Base-by-base conservation (phyloP, 2,113 vertebrate species). In the Aramus guarauna region DNA sequence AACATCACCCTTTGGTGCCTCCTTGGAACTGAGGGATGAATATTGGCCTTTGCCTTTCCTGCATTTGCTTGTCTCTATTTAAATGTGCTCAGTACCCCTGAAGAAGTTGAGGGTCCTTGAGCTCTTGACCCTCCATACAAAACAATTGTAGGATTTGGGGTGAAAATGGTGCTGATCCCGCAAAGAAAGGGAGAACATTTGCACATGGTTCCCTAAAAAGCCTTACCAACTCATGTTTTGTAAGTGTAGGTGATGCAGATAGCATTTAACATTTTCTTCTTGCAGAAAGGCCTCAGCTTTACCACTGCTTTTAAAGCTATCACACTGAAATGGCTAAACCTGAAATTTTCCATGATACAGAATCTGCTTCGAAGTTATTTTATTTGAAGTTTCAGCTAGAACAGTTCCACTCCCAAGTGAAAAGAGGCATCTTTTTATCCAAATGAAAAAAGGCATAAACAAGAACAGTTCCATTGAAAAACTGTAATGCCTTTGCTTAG, bases 311-410 rank as follows among this genome's bases (percentile, higher is more conserved):
- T 84, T 47, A 86, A 81, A 91, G 50, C 15, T 67, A 29, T 76
- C 72, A 39, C 56, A 64, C 37, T 85, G 52, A 87, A 89, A 81
- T 78, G 23, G 18, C 64, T 87, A 71, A 95, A 81, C 64, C 60
- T 80, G 62, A 89, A 68, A n/a, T 87, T 92, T 95, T 94, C 77
- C 87, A 60, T 95, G 30, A 78, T 20, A 74, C 9, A 56, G 9
- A 73, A 66, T 66, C 56, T 67, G 23, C 37, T 91, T 85, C 84
- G 78, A 69, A 81, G 84, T 60, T 4, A 63, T 72, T 92, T 94
- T 92, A 60, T 92, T 90, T 94, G 69, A 94, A 90, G 30, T 89
- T 92, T 78, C 69, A 85, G 69, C 66, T 96, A 87, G 36, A 92
- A 89, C 19, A 81, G 52, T 84, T 84, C 43, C 39, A 52, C 29